Conservation (phyloP, 2,888 invertebrate species). For the Nephrotoma guestfalica region DNA sequence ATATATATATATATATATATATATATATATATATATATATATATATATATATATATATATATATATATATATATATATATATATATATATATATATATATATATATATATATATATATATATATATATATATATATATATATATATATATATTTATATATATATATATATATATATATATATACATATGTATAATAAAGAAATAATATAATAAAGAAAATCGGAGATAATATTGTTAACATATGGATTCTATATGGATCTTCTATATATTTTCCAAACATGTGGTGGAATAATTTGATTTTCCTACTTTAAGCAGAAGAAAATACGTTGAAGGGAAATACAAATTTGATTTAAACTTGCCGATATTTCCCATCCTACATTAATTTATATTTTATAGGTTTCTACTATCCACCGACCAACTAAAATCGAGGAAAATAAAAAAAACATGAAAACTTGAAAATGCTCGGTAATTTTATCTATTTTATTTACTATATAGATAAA, state of each 20-base stretch:
- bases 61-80: too few species aligned
- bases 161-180: too few species aligned
- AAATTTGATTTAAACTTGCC: not conserved
- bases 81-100: too few species aligned
- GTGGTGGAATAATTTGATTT: not conserved
- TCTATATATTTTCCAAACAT: not conserved
- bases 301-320: not conserved
- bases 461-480: too few species aligned
- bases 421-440: not conserved
- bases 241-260: not conserved
- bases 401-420: not conserved
- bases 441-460: not conserved
- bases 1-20: too few species aligned
- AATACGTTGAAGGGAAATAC: not conserved
- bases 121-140: too few species aligned
- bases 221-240: not conserved
- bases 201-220: too few species aligned
- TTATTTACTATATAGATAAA: not conserved
- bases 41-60: too few species aligned
- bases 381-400: not conserved
- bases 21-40: too few species aligned
- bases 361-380: not conserved
- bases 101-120: too few species aligned
- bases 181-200: not conserved
- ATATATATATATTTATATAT: too few species aligned